phyloP scores from a whole-genome alignment of 1,140 invertebrate species.

The Hyles vespertilio region DNA sequence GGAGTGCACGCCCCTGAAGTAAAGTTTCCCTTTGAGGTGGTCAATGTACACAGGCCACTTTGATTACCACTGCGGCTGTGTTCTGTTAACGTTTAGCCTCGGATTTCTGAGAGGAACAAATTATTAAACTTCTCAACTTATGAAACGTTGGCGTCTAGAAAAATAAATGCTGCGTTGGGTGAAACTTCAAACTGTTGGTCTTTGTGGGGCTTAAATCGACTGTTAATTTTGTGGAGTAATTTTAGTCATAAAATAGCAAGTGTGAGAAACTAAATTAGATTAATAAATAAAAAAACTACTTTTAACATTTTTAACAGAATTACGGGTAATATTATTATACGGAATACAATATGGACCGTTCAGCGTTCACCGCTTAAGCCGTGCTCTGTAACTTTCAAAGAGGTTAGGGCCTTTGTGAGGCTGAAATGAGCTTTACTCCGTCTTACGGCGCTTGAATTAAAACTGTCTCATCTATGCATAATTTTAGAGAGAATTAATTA shows the following conservation, averaged over 20 bases:
- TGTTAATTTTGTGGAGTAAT: slow-evolving; percentile 1
- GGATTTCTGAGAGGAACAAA: not conserved
- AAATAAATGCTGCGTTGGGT: not conserved
- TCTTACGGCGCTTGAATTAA: slow-evolving; percentile 1
- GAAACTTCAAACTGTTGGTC: not conserved
- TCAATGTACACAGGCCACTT: slow-evolving; percentile 3
- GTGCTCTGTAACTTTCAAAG: slow-evolving; percentile 17
- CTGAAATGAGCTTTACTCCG: slow-evolving; percentile 21
- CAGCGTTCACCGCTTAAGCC: slow-evolving; percentile 9
- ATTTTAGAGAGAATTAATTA: too few species aligned
- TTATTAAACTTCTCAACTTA: not conserved
- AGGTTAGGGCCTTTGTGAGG: slow-evolving; percentile 20
- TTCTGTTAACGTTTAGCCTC: not conserved
- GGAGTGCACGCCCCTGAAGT: too few species aligned
- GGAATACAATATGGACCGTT: too few species aligned
- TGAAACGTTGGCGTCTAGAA: not conserved
- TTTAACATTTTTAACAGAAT: too few species aligned
- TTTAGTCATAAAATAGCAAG: slow-evolving; percentile 6
- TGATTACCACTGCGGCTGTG: not conserved
- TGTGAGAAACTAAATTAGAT: too few species aligned
- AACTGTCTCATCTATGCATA: too few species aligned
- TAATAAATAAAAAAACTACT: too few species aligned
- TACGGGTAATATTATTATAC: too few species aligned
- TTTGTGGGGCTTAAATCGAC: too few species aligned
- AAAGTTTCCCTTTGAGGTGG: slow-evolving; percentile 1